Percentiles rank a stretch among this genome's conserved stretches.
Conservation (phyloP, 2,888 invertebrate genomes). For the Drosophila histrio region DNA sequence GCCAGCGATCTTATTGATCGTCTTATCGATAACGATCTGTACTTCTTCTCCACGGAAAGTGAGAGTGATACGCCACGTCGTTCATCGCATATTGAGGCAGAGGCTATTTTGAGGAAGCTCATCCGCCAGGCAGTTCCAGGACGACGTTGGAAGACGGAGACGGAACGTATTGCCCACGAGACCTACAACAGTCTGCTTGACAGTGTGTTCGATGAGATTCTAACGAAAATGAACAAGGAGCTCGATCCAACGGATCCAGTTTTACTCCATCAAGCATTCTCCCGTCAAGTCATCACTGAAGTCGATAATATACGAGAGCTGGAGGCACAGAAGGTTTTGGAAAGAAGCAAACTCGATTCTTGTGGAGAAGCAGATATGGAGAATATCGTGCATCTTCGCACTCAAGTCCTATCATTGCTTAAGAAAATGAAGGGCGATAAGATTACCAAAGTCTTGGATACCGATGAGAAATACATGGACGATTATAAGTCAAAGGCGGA, state of each 20-base stretch:
- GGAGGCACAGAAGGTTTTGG: neutral
- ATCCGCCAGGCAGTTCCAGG: constrained; percentile 75
- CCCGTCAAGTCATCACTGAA: neutral
- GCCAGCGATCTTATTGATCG: constrained; percentile 72
- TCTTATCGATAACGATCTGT: constrained; percentile 74
- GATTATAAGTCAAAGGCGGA: neutral
- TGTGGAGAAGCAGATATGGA: neutral
- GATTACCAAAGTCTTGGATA: constrained; percentile 27
- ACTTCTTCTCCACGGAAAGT: constrained; percentile 66
- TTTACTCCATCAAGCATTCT: neutral
- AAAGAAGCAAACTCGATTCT: neutral
- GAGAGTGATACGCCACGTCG: constrained; percentile 44
- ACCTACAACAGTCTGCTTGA: constrained; percentile 66
- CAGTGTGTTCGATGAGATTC: constrained; percentile 55
- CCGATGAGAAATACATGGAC: constrained; percentile 4
- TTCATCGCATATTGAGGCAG: constrained; percentile 55
- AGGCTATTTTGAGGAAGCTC: constrained; percentile 74
- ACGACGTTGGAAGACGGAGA: constrained; percentile 71
- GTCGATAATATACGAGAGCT: constrained; percentile 17
- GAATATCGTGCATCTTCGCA: neutral
- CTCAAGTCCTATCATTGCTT: constrained; percentile 19
- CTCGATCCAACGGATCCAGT: constrained; percentile 5
- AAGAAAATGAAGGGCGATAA: constrained; percentile 44
- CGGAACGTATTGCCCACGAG: constrained; percentile 68
- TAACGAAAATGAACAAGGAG: neutral